Evolutionary conservation across 1,140 invertebrate species (phyloP), one percentile per base, ranked within the genome.

Genomic region (Magallana gigas): DNA sequence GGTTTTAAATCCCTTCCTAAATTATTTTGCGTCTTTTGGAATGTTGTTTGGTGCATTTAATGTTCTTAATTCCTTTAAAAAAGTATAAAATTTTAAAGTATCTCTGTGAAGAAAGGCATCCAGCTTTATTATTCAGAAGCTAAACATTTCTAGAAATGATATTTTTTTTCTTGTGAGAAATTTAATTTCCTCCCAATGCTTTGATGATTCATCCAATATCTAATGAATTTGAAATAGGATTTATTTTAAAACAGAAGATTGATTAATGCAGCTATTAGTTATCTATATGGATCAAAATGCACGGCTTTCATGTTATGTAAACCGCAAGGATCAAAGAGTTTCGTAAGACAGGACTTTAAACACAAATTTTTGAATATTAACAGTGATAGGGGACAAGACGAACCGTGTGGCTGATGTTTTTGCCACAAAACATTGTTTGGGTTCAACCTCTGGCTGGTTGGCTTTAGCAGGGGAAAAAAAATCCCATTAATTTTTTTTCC

Each of bases 181-280:
- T 71, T 71, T 29, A 71, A 23, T 71, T 71, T 71, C 68, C n/a
- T 29, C 68, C 68, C 36, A 11, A 71, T 23, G 23, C 23, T 23
- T 71, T 71, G 68, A 36, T 71, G 68, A 71, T 36, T 71, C 68
- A 71, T 71, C 36, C 68, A 71, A 36, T 48, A 48, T 36, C n/a
- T 71, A 71, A 71, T 71, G 18, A 71, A 71, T 71, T 71, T 71
- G 12, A 71, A 71, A 71, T 71, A 36, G 68, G 68, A 71, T 71
- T 71, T 71, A 71, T 23, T 71, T 71, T 8, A 71, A 71, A 18
- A 23, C 18, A 29, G 68, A 23, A 11, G 68, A 71, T 71, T 71
- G 68, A 71, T 71, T 23, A 71, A 71, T 71, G 36, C 68, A 71
- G n/a, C n/a, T 71, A 71, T 71, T 71, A 71, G 68, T 71, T 71